These are phyloP conservation scores for Oryctolagus cuniculus DNA, from an alignment of 2,113 vertebrate species.

Conservation along the genomic window mOryCun1.1 NC_091442.1:106729001-106729500, in stretches of 20 bases:
- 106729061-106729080: background rate
- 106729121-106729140: background rate
- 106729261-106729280: background rate
- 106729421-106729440: background rate
- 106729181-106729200: background rate
- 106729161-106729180: background rate
- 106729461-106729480: background rate
- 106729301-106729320: background rate
- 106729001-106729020: background rate
- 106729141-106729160: background rate
- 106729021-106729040: background rate
- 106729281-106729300: background rate
- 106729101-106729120: constrained; percentile 17
- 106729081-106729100: background rate
- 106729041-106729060: background rate
- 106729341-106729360: background rate
- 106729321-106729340: background rate
- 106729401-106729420: background rate
- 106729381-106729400: background rate
- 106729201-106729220: background rate
- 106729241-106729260: background rate
- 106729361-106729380: background rate
- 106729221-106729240: background rate
- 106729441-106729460: background rate
- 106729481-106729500: background rate